Percentiles rank a stretch among this genome's conserved stretches.
Conservation (phyloP, 2,113 vertebrate species). For the Oreochromis tanganicae region DNA sequence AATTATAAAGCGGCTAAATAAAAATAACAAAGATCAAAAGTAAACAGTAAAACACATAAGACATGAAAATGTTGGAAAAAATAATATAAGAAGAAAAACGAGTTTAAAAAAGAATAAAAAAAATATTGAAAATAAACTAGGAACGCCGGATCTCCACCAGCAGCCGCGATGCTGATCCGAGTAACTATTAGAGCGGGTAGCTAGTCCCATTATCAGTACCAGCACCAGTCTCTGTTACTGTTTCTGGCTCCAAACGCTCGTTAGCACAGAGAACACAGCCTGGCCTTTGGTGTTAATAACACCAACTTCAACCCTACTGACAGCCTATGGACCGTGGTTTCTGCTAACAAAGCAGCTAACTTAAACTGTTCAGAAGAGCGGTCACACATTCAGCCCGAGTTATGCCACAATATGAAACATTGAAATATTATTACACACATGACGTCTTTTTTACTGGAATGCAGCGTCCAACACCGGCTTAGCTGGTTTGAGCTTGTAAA, state of each 20-base stretch:
- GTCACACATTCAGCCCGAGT: neutral
- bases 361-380: neutral
- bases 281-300: neutral
- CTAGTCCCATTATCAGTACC: neutral
- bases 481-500: neutral
- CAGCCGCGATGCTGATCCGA: neutral
- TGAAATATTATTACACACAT: neutral
- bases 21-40: neutral
- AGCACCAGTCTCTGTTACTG: neutral
- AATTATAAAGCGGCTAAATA: neutral
- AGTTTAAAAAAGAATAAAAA: neutral
- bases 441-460: neutral
- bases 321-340: neutral
- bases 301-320: neutral
- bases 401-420: neutral
- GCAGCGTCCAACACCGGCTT: neutral
- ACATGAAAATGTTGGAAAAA: neutral
- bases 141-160: neutral
- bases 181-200: neutral
- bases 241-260: conserved; percentile 4
- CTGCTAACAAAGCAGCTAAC: neutral
- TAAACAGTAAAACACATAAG: neutral
- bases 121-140: neutral
- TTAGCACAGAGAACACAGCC: neutral
- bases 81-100: neutral